Conservation (phyloP, 2,888 invertebrate genomes). For the Pycnomerus fuliginosus region DNA sequence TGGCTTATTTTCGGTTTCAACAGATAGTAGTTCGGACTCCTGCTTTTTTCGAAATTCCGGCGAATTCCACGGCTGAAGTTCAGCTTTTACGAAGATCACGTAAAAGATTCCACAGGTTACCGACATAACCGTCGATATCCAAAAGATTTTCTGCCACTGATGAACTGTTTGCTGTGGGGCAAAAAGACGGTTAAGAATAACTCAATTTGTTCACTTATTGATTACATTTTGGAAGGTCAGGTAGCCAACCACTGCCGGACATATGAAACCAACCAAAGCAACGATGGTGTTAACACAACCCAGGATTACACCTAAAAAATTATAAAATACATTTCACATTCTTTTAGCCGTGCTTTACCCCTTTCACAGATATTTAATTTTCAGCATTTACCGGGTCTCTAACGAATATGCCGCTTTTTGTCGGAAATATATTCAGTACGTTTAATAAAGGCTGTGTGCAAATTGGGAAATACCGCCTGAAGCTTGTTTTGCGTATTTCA, state of each 20-base stretch:
- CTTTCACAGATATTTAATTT: no score
- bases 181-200: constrained; percentile 1
- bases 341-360: no score
- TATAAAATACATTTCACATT: not conserved
- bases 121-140: constrained; percentile 57
- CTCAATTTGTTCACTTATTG: not conserved
- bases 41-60: no score
- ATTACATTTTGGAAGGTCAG: constrained; percentile 65
- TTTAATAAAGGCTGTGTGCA: no score
- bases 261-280: constrained; percentile 61
- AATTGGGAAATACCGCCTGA: no score
- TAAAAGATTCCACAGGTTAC: constrained; percentile 57
- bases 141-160: constrained; percentile 64
- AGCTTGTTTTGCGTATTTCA: no score
- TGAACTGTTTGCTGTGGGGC: constrained; percentile 58
- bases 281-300: constrained; percentile 63
- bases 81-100: constrained; percentile 58
- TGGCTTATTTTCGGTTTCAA: not conserved
- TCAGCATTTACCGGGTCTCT: no score
- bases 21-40: constrained; percentile 29
- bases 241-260: constrained; percentile 62
- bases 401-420: no score
- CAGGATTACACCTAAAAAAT: constrained; percentile 56
- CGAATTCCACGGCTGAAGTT: constrained; percentile 61
- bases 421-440: no score